These are phyloP conservation scores for Montipora sp. DNA, from an alignment of 64 coral and sea anemone species.

Conservation along the genomic window DNA sequence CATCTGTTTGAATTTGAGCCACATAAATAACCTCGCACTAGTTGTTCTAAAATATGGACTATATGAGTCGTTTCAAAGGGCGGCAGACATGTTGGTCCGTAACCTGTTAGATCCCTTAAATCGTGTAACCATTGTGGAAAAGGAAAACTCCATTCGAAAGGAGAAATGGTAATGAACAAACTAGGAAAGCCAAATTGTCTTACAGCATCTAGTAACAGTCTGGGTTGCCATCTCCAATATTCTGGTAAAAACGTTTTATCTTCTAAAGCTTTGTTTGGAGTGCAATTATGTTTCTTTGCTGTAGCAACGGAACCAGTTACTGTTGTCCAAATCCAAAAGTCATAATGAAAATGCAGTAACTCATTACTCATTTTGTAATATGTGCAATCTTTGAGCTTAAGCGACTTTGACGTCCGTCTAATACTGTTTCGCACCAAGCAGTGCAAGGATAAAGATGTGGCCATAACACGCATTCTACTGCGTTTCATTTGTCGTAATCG, in stretches of 20 bases:
- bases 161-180: no score
- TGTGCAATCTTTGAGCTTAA: not conserved
- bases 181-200: no score
- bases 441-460: conserved; percentile 23
- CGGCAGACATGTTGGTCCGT: no score
- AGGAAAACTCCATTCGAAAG: no score
- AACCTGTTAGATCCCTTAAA: no score
- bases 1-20: conserved; percentile 50
- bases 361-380: not conserved
- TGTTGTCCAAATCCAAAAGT: conserved; percentile 58
- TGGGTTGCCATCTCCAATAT: no score
- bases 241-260: no score
- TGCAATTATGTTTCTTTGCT: no score
- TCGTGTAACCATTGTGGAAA: no score
- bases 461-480: conserved; percentile 53
- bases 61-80: not conserved
- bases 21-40: conserved; percentile 44
- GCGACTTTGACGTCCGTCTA: not conserved
- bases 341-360: conserved; percentile 51
- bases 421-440: not conserved
- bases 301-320: conserved; percentile 23
- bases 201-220: no score
- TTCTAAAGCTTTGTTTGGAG: no score
- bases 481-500: not conserved
- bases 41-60: conserved; percentile 60